Conservation (phyloP, 2,113 vertebrate genomes). For the Cyanistes caeruleus region DNA sequence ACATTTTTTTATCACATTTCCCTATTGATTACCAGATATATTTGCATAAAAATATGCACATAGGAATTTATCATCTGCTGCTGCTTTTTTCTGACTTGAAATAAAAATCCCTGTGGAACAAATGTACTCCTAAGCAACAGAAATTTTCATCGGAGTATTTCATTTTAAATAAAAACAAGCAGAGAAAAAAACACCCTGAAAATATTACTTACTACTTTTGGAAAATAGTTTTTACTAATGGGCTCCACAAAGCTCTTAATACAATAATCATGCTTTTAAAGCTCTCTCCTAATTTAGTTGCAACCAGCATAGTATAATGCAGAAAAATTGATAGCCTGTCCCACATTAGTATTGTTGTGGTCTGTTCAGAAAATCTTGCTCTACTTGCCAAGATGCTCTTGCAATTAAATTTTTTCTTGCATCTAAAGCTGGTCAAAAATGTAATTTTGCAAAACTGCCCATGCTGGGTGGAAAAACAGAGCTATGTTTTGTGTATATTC, state of each 20-base stretch:
- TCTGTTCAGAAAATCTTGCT: neutral
- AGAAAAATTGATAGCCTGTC: constrained; percentile 24
- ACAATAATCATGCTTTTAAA: constrained; percentile 53
- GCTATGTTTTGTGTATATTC: neutral
- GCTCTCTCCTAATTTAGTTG: constrained; percentile 27
- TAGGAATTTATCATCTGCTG: constrained; percentile 25
- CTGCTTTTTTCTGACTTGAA: constrained; percentile 47
- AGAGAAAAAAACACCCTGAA: neutral
- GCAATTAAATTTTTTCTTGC: neutral
- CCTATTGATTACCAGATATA: constrained; percentile 30
- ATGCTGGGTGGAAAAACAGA: neutral
- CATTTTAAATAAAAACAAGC: constrained; percentile 47
- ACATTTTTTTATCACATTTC: constrained; percentile 41
- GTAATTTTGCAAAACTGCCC: neutral
- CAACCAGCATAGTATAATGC: neutral
- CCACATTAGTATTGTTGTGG: neutral
- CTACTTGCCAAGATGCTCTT: neutral
- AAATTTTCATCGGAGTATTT: neutral
- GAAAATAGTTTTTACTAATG: constrained; percentile 52
- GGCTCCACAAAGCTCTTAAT: constrained; percentile 28
- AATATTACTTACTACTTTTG: constrained; percentile 33
- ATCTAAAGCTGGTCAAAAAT: neutral
- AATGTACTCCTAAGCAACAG: constrained; percentile 31
- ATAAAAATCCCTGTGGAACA: constrained; percentile 43
- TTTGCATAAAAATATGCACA: constrained; percentile 41